Evolutionary conservation across 2,888 invertebrate genomes (phyloP).

Genomic region (Cosmia trapezina): DNA sequence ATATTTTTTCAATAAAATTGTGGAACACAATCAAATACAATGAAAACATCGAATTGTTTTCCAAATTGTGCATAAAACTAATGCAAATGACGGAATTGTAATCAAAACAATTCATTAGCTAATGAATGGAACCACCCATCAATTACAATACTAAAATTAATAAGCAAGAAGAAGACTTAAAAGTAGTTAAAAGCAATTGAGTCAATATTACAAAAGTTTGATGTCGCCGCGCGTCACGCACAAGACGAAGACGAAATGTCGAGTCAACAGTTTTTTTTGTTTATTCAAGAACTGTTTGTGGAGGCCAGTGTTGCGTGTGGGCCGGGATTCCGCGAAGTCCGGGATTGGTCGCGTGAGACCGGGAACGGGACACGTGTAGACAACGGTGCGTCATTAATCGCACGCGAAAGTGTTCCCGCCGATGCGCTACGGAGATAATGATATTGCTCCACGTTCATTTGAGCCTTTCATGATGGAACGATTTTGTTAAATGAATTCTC

Average conservation of each 20-base stretch:
- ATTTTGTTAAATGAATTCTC: constrained; percentile 33
- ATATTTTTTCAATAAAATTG: neutral
- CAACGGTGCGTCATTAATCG: constrained; percentile 61
- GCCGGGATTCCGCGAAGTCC: constrained; percentile 68
- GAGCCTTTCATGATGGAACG: constrained; percentile 31
- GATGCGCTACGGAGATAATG: constrained; percentile 49
- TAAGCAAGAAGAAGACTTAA: neutral
- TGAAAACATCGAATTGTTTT: constrained; percentile 8
- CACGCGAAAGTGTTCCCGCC: constrained; percentile 60
- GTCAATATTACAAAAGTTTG: constrained; percentile 52
- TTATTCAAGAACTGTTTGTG: constrained; percentile 64
- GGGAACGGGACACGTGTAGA: constrained; percentile 62
- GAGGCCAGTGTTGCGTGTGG: constrained; percentile 68
- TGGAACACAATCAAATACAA: neutral
- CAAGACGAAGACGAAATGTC: constrained; percentile 51
- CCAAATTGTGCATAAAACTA: neutral
- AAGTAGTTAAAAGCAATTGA: constrained; percentile 39
- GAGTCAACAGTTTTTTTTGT: constrained; percentile 63
- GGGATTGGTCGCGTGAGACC: constrained; percentile 65
- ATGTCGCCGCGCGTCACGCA: constrained; percentile 57
- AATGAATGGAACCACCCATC: neutral
- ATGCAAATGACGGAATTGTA: neutral
- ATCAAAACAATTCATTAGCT: neutral
- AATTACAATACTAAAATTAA: constrained; percentile 6
- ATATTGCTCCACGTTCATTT: constrained; percentile 48